phyloP scores from a whole-genome alignment of 2,113 vertebrate species.

The Carollia perspicillata region DNA sequence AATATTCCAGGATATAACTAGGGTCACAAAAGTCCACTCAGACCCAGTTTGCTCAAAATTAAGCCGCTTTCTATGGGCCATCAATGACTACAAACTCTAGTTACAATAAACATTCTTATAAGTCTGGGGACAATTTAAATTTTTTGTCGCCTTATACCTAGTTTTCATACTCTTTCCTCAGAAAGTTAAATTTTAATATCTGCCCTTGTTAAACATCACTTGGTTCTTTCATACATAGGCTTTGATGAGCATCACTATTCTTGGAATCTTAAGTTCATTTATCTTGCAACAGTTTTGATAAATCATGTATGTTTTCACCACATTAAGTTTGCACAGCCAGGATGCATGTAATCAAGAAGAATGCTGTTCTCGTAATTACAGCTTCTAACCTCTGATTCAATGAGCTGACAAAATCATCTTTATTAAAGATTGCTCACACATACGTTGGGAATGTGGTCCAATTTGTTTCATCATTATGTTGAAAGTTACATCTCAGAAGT shows the following conservation, averaged over 20 bases:
- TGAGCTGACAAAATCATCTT: neutral
- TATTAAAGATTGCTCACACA: neutral
- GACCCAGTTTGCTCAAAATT: neutral
- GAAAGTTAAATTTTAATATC: neutral
- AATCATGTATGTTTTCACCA: neutral
- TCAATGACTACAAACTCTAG: neutral
- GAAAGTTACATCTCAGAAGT: neutral
- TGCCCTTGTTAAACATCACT: neutral
- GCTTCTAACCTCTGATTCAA: neutral
- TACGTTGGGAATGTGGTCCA: neutral
- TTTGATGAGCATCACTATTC: neutral
- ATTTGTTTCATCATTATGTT: neutral
- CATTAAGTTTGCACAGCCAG: neutral
- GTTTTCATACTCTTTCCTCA: neutral
- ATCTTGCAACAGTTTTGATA: neutral
- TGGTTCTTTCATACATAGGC: neutral
- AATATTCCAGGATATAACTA: neutral
- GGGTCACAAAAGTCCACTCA: neutral
- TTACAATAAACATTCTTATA: neutral
- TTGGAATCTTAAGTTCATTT: neutral
- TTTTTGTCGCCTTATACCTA: neutral
- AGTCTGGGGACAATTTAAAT: neutral
- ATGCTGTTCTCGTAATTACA: slow-evolving; percentile 11
- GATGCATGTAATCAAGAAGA: slow-evolving; percentile 25
- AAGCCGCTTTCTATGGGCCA: neutral